Conservation (phyloP, 2,113 vertebrate species). For the Gobiocypris rarus region DNA sequence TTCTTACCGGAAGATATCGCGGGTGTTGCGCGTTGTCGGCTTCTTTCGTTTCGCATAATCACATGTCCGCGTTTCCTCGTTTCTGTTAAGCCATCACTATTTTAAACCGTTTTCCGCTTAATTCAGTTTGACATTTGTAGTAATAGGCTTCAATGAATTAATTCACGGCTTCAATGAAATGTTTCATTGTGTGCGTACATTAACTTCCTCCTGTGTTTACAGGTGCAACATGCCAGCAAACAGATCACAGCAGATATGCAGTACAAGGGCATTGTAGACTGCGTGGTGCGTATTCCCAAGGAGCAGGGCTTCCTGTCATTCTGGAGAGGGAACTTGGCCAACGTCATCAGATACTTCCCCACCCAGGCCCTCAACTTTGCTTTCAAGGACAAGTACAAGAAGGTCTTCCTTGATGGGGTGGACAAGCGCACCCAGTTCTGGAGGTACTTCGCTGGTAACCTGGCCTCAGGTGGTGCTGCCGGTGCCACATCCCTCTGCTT, state of each 20-base stretch:
- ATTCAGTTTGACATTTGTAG: neutral
- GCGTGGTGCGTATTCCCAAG: constrained; percentile 85
- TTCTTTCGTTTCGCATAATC: neutral
- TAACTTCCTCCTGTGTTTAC: constrained; percentile 23
- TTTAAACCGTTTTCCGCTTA: neutral
- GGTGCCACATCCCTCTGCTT: constrained; percentile 90
- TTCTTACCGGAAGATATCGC: constrained; percentile 11
- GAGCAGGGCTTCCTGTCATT: constrained; percentile 88
- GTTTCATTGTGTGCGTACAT: neutral
- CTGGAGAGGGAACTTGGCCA: constrained; percentile 91
- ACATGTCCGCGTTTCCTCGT: neutral
- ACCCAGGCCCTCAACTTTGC: constrained; percentile 93
- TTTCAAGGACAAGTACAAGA: constrained; percentile 95
- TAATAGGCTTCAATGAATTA: neutral
- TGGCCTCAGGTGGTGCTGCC: constrained; percentile 87
- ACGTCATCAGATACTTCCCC: constrained; percentile 92
- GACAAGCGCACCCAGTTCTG: constrained; percentile 90
- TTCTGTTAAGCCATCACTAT: neutral
- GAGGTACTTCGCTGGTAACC: constrained; percentile 90
- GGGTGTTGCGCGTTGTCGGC: neutral
- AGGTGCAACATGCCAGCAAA: constrained; percentile 92
- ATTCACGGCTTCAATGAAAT: neutral
- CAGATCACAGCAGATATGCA: constrained; percentile 85
- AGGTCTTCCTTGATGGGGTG: constrained; percentile 86
- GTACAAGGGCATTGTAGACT: constrained; percentile 91